A percentile compares a stretch with the other conserved stretches of the same genome.
phyloP scores from a whole-genome alignment of 2,113 vertebrate genomes.

The Chelonoidis abingdonii region DNA sequence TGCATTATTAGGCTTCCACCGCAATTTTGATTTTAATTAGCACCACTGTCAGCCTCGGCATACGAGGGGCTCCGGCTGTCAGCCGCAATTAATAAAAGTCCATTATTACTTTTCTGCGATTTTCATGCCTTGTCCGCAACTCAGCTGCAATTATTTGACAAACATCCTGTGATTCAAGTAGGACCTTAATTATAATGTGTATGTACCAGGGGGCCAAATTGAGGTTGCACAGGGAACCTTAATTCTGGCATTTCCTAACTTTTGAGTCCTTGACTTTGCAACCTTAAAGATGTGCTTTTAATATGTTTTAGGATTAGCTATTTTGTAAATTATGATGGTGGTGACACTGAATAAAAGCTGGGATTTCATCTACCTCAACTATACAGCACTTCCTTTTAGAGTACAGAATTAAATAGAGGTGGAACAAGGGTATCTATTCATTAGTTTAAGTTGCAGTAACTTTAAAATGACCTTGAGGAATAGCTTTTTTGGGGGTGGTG shows the following conservation, averaged over 20 bases:
- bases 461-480: slow-evolving; percentile 67
- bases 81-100: not conserved
- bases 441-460: slow-evolving; percentile 73
- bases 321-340: slow-evolving; percentile 73
- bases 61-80: not conserved
- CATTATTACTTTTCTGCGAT: not conserved
- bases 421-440: slow-evolving; percentile 68
- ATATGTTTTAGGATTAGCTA: slow-evolving; percentile 54
- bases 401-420: slow-evolving; percentile 57
- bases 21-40: not conserved
- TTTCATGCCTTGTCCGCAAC: not conserved
- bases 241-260: slow-evolving; percentile 49
- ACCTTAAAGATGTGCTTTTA: slow-evolving; percentile 28
- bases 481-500: slow-evolving; percentile 18
- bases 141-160: not conserved
- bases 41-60: not conserved
- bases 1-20: not conserved
- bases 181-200: not conserved
- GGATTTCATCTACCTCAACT: slow-evolving; percentile 64
- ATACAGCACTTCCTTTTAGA: slow-evolving; percentile 54
- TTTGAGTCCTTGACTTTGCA: not conserved
- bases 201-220: not conserved
- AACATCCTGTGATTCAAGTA: not conserved
- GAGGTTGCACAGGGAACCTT: slow-evolving; percentile 16
- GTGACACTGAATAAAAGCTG: slow-evolving; percentile 51